These are phyloP conservation scores for Anagyrus pseudococci DNA, from an alignment of 2,888 invertebrate species.

Conservation along the genomic window DNA sequence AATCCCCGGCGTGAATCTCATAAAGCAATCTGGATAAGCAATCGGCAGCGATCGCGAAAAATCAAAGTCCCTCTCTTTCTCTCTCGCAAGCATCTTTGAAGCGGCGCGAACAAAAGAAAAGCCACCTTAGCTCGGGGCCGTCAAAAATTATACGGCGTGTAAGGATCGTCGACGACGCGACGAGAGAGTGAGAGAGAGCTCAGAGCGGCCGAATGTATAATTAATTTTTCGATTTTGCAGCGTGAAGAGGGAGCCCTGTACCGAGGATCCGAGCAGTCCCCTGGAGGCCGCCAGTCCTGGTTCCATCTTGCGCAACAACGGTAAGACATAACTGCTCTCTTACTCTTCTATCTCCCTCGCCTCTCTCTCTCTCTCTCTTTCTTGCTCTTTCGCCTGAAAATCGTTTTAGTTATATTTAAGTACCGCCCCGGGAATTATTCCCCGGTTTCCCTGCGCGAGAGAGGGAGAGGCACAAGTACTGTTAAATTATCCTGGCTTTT, in stretches of 20 bases:
- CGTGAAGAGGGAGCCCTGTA: slow-evolving; percentile 58
- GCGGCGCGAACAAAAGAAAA: too few species aligned
- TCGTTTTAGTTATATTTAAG: slow-evolving; percentile 44
- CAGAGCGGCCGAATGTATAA: slow-evolving; percentile 30
- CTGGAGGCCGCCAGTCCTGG: slow-evolving; percentile 60
- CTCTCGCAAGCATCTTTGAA: too few species aligned
- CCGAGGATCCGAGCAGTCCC: slow-evolving; percentile 59
- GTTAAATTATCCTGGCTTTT: slow-evolving; percentile 8
- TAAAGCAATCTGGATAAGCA: too few species aligned
- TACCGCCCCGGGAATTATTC: background rate
- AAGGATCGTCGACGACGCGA: too few species aligned
- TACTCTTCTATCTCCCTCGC: background rate
- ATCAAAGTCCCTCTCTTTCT: too few species aligned
- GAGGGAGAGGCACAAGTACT: too few species aligned
- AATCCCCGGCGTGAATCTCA: too few species aligned
- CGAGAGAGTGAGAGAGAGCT: background rate
- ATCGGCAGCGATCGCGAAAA: too few species aligned
- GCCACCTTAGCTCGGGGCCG: too few species aligned
- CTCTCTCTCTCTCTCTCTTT: too few species aligned
- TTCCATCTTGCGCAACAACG: slow-evolving; percentile 59
- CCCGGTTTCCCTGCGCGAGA: too few species aligned
- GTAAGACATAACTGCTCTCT: slow-evolving; percentile 47
- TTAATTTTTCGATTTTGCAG: slow-evolving; percentile 53
- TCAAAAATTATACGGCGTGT: too few species aligned
- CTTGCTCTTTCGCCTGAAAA: slow-evolving; percentile 18